Evolutionary conservation across 1,140 invertebrate species (phyloP), one percentile per base, ranked within the genome.

Genomic region (Tetramorium alpestre): DNA sequence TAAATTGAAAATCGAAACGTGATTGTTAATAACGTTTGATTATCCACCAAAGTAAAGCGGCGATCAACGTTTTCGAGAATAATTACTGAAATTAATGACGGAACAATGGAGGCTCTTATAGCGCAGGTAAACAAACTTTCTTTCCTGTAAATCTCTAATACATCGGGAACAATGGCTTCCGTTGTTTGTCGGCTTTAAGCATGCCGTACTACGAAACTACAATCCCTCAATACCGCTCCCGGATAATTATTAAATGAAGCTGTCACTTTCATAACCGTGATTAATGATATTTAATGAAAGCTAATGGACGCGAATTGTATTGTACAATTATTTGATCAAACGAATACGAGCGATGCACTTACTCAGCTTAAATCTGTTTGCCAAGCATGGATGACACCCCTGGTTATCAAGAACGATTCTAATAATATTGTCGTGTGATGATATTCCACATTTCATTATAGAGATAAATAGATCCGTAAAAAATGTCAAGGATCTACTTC

Each of bases 201-300:
- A 67, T 49, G 58, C 49, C 51, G 54, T 65, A 86, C 51, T 67
- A 58, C 69, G 51, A 82, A 62, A 87, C 56, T 65, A 73, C 62
- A 72, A 81, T 73, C 69, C 54, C 47, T 77, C 62, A 41, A 82
- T 82, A 82, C 28, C 22, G 69, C 65, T 64, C 44, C 22, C 25
- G 51, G 85, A 87, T 80, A 81, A 87, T 88, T 75, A 81, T 58
- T 65, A 70, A 81, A 87, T 81, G 49, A 87, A 69, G 64, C 49
- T 82, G 70, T 87, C 80, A 85, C 60, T 82, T 72, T 69, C 78
- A 69, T 89, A 62, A 54, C 51, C 72, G 54, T 84, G 78, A 89
- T 89, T 65, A 78, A 76, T 81, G 77, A 73, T 62, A 86, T 86
- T 70, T 80, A 72, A 88, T 73, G 58, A 56, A 72, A 86, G 65